These are phyloP conservation scores for Pycnomerus fuliginosus DNA, from an alignment of 2,888 invertebrate species.

Conservation along the genomic window DNA sequence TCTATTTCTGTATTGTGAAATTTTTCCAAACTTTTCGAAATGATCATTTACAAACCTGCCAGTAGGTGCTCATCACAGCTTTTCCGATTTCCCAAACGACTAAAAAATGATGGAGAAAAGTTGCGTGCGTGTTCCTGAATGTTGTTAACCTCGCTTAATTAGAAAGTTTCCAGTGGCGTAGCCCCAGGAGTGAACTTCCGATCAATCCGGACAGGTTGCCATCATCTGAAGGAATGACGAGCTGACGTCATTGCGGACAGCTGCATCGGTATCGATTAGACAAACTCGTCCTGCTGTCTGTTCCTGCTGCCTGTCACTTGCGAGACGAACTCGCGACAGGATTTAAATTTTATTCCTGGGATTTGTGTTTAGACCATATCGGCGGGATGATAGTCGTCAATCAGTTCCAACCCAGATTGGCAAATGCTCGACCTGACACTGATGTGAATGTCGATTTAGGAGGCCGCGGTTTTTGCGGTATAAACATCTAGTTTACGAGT, in stretches of 20 bases:
- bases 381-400: constrained; percentile 45
- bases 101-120: too few relatives aligned
- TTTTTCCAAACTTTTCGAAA: too few relatives aligned
- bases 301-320: constrained; percentile 34
- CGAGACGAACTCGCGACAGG: constrained; percentile 23
- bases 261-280: constrained; percentile 52
- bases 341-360: constrained; percentile 7
- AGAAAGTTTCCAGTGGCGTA: too few relatives aligned
- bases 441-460: constrained; percentile 54
- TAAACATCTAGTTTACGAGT: constrained; percentile 55
- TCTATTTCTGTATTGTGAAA: too few relatives aligned
- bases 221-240: constrained; percentile 38
- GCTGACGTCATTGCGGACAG: constrained; percentile 54
- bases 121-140: too few relatives aligned
- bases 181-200: too few relatives aligned
- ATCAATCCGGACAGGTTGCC: constrained; percentile 23
- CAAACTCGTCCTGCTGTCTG: constrained; percentile 31
- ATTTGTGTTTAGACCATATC: constrained; percentile 12
- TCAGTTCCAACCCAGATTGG: constrained; percentile 51
- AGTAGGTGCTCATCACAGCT: too few relatives aligned
- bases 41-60: too few relatives aligned
- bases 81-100: too few relatives aligned
- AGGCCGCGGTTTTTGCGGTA: constrained; percentile 55
- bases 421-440: constrained; percentile 50
- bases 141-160: too few relatives aligned